phyloP scores from a whole-genome alignment of 2,113 vertebrate species.

The Crotalus horridus region DNA sequence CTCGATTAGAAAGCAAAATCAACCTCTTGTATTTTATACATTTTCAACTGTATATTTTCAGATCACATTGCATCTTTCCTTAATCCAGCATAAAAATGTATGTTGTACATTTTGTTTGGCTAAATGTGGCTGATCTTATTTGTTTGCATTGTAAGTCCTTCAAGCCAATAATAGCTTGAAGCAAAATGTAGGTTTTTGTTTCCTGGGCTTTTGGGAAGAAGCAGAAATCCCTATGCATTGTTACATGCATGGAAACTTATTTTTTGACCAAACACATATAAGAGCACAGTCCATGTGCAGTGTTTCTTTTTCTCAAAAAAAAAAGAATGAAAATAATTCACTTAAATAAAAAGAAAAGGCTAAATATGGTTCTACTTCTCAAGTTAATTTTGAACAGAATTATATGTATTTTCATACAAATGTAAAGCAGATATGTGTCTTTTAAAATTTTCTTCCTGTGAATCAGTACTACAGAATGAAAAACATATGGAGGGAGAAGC shows the following conservation, averaged over 20 bases:
- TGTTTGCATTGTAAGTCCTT: constrained; percentile 21
- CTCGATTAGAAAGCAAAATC: background rate
- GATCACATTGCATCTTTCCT: constrained; percentile 7
- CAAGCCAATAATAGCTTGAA: constrained; percentile 2
- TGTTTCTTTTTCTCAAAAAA: background rate
- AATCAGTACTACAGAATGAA: constrained; percentile 41
- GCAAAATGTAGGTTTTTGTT: background rate
- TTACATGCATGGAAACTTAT: background rate
- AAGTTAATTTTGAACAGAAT: constrained; percentile 44
- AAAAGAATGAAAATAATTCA: background rate
- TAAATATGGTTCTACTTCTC: constrained; percentile 2
- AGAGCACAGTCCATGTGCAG: background rate
- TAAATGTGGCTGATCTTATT: constrained; percentile 13
- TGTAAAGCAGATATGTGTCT: constrained; percentile 44
- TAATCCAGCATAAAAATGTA: constrained; percentile 20
- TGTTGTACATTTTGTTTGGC: constrained; percentile 23
- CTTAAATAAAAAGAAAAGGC: background rate
- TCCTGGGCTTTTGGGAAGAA: background rate
- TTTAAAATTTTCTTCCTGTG: constrained; percentile 40
- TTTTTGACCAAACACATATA: background rate
- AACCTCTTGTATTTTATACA: background rate
- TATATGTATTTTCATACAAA: constrained; percentile 54
- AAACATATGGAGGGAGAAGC: constrained; percentile 62
- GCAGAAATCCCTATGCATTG: background rate
- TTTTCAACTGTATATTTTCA: background rate